These are phyloP conservation scores for Scaptomyza pallida DNA, from an alignment of 1,140 invertebrate genomes.

Conservation along the genomic window DNA sequence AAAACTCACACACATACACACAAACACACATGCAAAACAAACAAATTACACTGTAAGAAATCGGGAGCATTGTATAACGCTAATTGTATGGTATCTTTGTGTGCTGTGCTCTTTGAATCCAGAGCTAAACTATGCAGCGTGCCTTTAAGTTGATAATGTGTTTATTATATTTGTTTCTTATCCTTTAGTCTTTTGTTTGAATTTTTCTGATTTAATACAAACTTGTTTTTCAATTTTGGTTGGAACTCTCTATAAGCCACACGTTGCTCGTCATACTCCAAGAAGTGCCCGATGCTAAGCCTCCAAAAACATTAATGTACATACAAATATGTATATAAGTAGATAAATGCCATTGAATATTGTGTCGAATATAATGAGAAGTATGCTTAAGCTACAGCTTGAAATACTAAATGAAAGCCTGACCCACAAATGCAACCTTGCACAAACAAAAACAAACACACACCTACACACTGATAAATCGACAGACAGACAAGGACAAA, in stretches of 20 bases:
- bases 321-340: conserved; percentile 30
- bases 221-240: conserved; percentile 55
- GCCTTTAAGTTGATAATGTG: conserved; percentile 61
- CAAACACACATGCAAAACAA: conserved; percentile 30
- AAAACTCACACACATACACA: conserved; percentile 35
- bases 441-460: conserved; percentile 28
- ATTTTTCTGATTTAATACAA: conserved; percentile 53
- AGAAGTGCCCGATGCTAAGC: conserved; percentile 20
- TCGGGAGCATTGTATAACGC: conserved; percentile 42
- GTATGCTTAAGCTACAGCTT: conserved; percentile 21
- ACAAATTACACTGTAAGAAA: conserved; percentile 11
- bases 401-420: conserved; percentile 20
- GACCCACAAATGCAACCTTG: conserved; percentile 47
- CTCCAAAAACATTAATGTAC: conserved; percentile 27
- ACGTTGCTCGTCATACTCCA: conserved; percentile 40
- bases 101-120: conserved; percentile 52
- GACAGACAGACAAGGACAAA: not conserved
- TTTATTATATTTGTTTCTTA: conserved; percentile 29
- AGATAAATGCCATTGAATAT: conserved; percentile 57
- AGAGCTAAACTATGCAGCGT: conserved; percentile 65
- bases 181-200: conserved; percentile 55
- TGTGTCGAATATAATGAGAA: conserved; percentile 18
- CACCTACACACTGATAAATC: conserved; percentile 11
- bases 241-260: conserved; percentile 55
- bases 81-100: conserved; percentile 70